A percentile compares a stretch with the other conserved stretches of the same genome.
Conservation (phyloP, 1,140 invertebrate genomes). For the Sipha flava region DNA sequence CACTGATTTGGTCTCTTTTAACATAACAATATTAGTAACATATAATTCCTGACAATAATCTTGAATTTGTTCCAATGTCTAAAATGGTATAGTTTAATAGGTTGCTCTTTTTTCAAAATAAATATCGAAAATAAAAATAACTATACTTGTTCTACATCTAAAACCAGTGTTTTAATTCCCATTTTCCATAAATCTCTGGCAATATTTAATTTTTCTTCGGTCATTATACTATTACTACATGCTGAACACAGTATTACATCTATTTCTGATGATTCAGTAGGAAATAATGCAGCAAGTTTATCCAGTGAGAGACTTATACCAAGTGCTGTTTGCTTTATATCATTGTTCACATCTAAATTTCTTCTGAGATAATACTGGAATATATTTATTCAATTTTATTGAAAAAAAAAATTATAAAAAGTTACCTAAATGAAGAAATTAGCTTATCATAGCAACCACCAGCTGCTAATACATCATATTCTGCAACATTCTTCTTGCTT, state of each 20-base stretch:
- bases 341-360: constrained; percentile 43
- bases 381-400: constrained; percentile 22
- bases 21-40: constrained; percentile 57
- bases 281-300: constrained; percentile 54
- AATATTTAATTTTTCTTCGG: constrained; percentile 56
- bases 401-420: constrained; percentile 33
- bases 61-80: constrained; percentile 57
- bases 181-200: constrained; percentile 52
- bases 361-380: constrained; percentile 43
- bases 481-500: constrained; percentile 50
- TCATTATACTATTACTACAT: constrained; percentile 47
- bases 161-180: constrained; percentile 48
- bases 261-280: constrained; percentile 46
- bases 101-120: not conserved
- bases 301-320: constrained; percentile 68
- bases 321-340: constrained; percentile 49
- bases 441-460: constrained; percentile 54
- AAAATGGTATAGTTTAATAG: constrained; percentile 36
- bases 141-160: constrained; percentile 47
- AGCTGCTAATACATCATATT: constrained; percentile 54
- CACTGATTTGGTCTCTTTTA: constrained; percentile 57
- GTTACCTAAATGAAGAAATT: constrained; percentile 43
- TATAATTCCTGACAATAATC: constrained; percentile 55
- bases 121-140: not conserved
- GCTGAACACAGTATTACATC: constrained; percentile 61